Evolutionary conservation across 2,797 vertebrate species (phyloP), one percentile per base, ranked within the genome.

Genomic region (Babyrousa celebensis): DNA sequence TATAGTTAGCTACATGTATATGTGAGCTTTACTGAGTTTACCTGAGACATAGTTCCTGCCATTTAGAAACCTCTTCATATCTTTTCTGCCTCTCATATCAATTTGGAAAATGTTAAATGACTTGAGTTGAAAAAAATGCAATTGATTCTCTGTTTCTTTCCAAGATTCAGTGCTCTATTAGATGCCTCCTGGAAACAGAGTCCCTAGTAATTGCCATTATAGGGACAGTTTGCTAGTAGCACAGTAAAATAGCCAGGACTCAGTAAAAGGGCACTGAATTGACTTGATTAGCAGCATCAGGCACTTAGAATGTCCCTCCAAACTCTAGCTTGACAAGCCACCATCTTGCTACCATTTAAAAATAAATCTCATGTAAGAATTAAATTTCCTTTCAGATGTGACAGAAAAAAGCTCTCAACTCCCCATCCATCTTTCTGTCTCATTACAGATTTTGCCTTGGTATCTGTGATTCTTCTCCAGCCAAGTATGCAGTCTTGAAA

Each of bases 371-470:
- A 86, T 12, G 1, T 60, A 77, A 65, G 36, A 62, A 10, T 89
- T 82, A 60, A 62, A 92, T 88, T 93, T 96, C 18, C 20, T 91
- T 94, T 60, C 67, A 96, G 83, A 94, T 84, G 48, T 92, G 75
- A 84, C 32, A 65, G 63, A 83, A 96, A 80, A 43, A n/a, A 77
- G 15, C 32, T 68, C 54, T 70, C 16, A 43, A 20, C 74, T 54
- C 12, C 43, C 25, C 21, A 16, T 63, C 11, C 2, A 6, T 23
- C 15, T 48, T 15, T 16, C 14, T n/a, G 29, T 32, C 12, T 87
- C 20, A 63, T 58, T 43, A 40, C 40, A 58, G 54, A 92, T 43
- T 92, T 36, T 67, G n/a, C 79, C 17, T 60, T 43, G 52, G 12
- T 40, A 25, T 1, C 20, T 80, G 29, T 58, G 16, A 12, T 43